Conservation (phyloP, 2,113 vertebrate genomes). For the Pygoscelis antarcticus region DNA sequence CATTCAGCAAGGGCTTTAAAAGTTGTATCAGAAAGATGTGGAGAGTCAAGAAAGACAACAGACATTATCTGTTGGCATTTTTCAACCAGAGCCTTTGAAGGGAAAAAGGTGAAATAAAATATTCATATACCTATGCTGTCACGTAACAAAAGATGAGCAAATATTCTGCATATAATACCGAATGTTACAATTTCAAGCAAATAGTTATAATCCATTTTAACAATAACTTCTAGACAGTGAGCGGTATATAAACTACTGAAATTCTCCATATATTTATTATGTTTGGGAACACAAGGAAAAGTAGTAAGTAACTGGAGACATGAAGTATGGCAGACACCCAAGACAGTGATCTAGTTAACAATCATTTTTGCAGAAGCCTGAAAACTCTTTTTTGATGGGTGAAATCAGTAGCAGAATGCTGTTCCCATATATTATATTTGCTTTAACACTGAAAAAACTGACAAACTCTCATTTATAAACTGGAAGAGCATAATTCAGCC, state of each 20-base stretch:
- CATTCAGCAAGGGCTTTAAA: conserved; percentile 74
- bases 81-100: conserved; percentile 75
- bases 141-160: background rate
- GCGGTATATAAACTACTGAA: background rate
- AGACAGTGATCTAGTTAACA: background rate
- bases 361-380: background rate
- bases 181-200: background rate
- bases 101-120: background rate
- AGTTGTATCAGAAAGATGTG: conserved; percentile 76
- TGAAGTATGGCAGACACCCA: background rate
- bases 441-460: background rate
- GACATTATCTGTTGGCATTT: conserved; percentile 72
- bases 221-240: background rate
- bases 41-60: conserved; percentile 76
- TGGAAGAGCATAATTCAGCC: background rate
- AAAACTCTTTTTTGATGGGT: background rate
- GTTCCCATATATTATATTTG: background rate
- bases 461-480: background rate
- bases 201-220: background rate
- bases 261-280: background rate
- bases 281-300: background rate
- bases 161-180: background rate
- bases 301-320: background rate
- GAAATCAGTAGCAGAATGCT: background rate
- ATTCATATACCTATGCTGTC: background rate